phyloP scores from a whole-genome alignment of 1,140 invertebrate species.

The Coenobita brevimanus region DNA sequence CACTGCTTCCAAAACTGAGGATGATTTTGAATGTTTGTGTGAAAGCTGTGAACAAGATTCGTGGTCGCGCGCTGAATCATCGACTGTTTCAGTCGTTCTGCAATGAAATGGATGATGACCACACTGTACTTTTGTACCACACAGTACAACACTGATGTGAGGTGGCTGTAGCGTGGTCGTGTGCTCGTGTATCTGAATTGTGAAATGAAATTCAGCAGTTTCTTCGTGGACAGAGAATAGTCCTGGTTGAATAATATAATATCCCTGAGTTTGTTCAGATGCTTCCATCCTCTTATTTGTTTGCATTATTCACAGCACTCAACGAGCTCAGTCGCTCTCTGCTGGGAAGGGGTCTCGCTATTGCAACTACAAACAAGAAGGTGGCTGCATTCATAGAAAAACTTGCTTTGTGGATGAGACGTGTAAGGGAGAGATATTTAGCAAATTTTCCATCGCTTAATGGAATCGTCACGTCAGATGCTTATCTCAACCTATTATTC shows the following conservation, averaged over 20 bases:
- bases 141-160: slow-evolving; percentile 70
- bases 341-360: slow-evolving; percentile 27
- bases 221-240: slow-evolving; percentile 54
- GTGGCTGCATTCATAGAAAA: too few relatives aligned
- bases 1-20: slow-evolving; percentile 28
- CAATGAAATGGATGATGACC: slow-evolving; percentile 65
- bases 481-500: slow-evolving; percentile 31
- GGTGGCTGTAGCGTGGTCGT: slow-evolving; percentile 69
- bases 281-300: slow-evolving; percentile 24
- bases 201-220: too few relatives aligned
- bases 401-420: too few relatives aligned
- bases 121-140: slow-evolving; percentile 69
- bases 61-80: slow-evolving; percentile 8
- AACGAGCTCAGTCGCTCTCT: slow-evolving; percentile 16
- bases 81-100: too few relatives aligned
- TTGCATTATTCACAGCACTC: slow-evolving; percentile 26
- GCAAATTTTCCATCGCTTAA: slow-evolving; percentile 28
- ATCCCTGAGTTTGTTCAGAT: not conserved
- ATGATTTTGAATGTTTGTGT: slow-evolving; percentile 20
- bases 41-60: slow-evolving; percentile 32
- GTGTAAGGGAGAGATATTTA: slow-evolving; percentile 11
- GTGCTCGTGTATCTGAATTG: slow-evolving; percentile 69
- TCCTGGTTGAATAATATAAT: slow-evolving; percentile 36
- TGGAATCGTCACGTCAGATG: slow-evolving; percentile 25
- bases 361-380: too few relatives aligned